These are phyloP conservation scores for Drosophila subpulchrella DNA, from an alignment of 1,140 invertebrate species.

Conservation along the genomic window DNA sequence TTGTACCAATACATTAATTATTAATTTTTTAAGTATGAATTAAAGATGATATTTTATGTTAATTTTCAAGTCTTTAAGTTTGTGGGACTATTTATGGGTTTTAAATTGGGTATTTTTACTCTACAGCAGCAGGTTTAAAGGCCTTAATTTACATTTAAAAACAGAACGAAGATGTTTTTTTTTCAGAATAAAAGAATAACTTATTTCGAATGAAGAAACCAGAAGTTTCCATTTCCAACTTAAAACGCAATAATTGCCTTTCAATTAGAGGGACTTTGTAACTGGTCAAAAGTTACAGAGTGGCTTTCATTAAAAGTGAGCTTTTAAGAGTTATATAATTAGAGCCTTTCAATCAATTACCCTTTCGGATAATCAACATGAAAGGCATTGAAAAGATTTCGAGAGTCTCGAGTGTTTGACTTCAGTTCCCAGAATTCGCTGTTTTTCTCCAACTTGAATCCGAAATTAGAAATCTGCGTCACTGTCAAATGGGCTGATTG, in stretches of 20 bases:
- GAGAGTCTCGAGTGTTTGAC: slow-evolving; percentile 16
- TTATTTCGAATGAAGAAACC: not conserved
- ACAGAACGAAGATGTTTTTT: not conserved
- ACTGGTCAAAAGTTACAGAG: slow-evolving; percentile 1
- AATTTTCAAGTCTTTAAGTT: not conserved
- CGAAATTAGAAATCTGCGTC: slow-evolving; percentile 38
- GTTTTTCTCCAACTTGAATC: slow-evolving; percentile 26
- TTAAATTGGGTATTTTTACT: not conserved
- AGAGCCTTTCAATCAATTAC: not conserved
- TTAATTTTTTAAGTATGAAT: slow-evolving; percentile 34
- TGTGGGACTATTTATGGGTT: not conserved
- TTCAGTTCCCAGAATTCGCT: slow-evolving; percentile 19
- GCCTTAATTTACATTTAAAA: not conserved
- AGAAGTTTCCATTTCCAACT: slow-evolving; percentile 4
- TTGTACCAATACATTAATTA: slow-evolving; percentile 29
- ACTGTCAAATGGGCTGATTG: slow-evolving; percentile 32
- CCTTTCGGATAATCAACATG: not conserved
- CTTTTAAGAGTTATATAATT: slow-evolving; percentile 9
- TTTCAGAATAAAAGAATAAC: not conserved
- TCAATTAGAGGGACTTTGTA: slow-evolving; percentile 4
- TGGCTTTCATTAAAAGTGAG: not conserved
- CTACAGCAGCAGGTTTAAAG: not conserved
- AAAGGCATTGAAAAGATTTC: slow-evolving; percentile 3
- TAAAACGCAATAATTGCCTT: not conserved
- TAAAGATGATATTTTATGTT: slow-evolving; percentile 43